Evolutionary conservation across 2,888 invertebrate species (phyloP).

Genomic region (Platynereis dumerilii): DNA sequence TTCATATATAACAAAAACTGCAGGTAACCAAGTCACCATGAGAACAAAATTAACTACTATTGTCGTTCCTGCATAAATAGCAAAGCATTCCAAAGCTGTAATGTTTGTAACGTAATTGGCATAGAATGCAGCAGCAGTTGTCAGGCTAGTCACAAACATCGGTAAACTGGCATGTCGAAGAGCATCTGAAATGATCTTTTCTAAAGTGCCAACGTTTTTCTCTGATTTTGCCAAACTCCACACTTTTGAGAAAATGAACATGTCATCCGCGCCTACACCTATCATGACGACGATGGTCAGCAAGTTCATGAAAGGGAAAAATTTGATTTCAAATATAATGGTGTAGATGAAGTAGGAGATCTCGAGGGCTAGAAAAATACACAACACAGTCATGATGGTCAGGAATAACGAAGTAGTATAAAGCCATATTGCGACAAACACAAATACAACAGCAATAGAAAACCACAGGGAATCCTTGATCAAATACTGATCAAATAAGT

Average conservation of each 20-base stretch:
- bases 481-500: slow-evolving; percentile 83
- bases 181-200: slow-evolving; percentile 70
- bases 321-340: slow-evolving; percentile 80
- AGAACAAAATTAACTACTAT: slow-evolving; percentile 89
- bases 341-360: slow-evolving; percentile 91
- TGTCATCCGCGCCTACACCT: slow-evolving; percentile 93
- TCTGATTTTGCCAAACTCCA: slow-evolving; percentile 77
- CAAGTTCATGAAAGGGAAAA: slow-evolving; percentile 98
- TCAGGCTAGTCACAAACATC: slow-evolving; percentile 92
- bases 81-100: slow-evolving; percentile 82
- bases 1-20: slow-evolving; percentile 81
- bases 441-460: slow-evolving; percentile 77
- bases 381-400: slow-evolving; percentile 81
- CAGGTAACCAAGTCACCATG: slow-evolving; percentile 91
- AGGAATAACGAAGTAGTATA: slow-evolving; percentile 88
- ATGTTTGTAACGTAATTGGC: slow-evolving; percentile 90
- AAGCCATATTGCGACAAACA: slow-evolving; percentile 80
- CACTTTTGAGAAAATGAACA: slow-evolving; percentile 81
- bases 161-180: slow-evolving; percentile 86
- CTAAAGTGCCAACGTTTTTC: slow-evolving; percentile 69
- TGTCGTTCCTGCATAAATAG: slow-evolving; percentile 86
- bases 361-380: slow-evolving; percentile 84
- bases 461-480: slow-evolving; percentile 83
- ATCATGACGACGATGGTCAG: slow-evolving; percentile 81
- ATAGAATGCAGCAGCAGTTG: slow-evolving; percentile 93